phyloP scores from a whole-genome alignment of 2,888 invertebrate species.

The Aquatica leii region DNA sequence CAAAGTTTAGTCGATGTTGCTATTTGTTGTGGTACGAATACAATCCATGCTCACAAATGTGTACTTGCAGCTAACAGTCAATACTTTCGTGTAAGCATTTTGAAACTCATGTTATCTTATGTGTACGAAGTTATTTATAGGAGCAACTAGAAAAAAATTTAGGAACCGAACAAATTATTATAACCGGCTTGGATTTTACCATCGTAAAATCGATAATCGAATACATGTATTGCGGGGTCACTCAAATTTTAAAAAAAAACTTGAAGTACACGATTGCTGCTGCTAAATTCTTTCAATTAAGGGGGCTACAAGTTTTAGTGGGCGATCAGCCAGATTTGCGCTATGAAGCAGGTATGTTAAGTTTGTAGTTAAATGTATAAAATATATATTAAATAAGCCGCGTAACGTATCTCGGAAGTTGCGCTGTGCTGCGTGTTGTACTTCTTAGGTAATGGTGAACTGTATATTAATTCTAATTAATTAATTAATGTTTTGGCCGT shows the following conservation, averaged over 20 bases:
- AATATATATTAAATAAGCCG: too few relatives aligned
- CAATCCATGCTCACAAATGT: conserved; percentile 77
- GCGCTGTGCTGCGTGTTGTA: too few relatives aligned
- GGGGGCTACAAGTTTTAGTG: conserved; percentile 67
- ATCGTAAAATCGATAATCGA: conserved; percentile 76
- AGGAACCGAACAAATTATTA: conserved; percentile 66
- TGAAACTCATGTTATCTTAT: too few relatives aligned
- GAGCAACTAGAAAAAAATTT: conserved; percentile 67
- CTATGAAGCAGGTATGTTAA: conserved; percentile 42
- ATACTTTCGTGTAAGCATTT: conserved; percentile 75
- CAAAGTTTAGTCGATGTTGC: conserved; percentile 79
- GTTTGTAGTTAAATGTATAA: too few relatives aligned
- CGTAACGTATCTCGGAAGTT: too few relatives aligned
- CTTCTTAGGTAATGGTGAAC: too few relatives aligned
- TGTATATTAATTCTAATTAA: too few relatives aligned
- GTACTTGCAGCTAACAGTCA: conserved; percentile 77
- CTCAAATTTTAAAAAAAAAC: conserved; percentile 73
- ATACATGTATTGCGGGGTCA: conserved; percentile 81
- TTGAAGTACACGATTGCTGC: conserved; percentile 74
- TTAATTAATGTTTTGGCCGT: too few relatives aligned
- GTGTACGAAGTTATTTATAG: too few relatives aligned
- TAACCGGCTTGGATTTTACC: conserved; percentile 75
- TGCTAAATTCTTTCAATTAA: conserved; percentile 75
- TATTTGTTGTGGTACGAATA: conserved; percentile 77
- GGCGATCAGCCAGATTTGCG: conserved; percentile 57